Conservation (phyloP, 2,888 invertebrate genomes). For the Orthosia gracilis region DNA sequence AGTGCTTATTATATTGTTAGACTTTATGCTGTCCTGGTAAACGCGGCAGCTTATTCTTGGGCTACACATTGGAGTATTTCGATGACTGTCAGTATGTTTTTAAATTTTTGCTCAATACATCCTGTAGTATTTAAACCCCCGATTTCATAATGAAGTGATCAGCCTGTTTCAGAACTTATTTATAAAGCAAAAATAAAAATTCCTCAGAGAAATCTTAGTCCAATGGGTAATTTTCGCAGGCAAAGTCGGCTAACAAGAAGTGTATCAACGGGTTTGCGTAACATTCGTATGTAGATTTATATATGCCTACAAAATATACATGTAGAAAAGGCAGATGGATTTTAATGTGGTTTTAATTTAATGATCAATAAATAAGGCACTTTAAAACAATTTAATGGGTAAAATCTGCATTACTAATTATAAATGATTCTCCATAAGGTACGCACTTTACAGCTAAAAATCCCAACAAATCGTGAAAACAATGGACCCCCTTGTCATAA, state of each 20-base stretch:
- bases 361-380: conserved; percentile 19
- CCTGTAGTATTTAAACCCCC: no score
- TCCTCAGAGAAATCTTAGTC: no score
- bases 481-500: conserved; percentile 30
- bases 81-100: no score
- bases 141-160: no score
- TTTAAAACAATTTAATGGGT: background rate
- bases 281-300: background rate
- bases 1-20: conserved; percentile 14
- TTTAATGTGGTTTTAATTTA: conserved; percentile 2
- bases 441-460: background rate
- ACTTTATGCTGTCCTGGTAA: conserved; percentile 1
- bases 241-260: background rate
- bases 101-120: no score
- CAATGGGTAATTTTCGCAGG: background rate
- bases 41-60: background rate
- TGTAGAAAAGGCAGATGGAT: background rate
- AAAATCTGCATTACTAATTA: conserved; percentile 29
- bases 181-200: background rate
- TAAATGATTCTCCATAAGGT: conserved; percentile 8
- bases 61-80: no score
- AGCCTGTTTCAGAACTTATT: no score
- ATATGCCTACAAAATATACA: background rate
- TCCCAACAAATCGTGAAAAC: conserved; percentile 28
- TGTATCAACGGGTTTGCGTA: background rate